These are phyloP conservation scores for Archocentrus centrarchus DNA, from an alignment of 2,113 vertebrate genomes.

Conservation along the genomic window DNA sequence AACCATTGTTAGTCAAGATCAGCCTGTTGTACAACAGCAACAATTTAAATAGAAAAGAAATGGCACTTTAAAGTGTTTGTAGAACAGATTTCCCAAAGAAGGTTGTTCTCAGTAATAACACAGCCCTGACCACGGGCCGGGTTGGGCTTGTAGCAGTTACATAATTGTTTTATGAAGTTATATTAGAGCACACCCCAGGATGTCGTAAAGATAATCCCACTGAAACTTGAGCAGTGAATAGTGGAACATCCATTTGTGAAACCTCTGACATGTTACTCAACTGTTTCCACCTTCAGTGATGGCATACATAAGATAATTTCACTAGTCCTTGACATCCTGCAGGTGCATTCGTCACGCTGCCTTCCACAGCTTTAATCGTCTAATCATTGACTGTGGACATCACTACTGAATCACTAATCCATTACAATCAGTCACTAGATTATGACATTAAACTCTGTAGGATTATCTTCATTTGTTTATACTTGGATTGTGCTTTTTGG, in stretches of 20 bases:
- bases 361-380: neutral
- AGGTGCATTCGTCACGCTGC: neutral
- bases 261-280: slow-evolving; percentile 4
- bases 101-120: neutral
- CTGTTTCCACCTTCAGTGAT: slow-evolving; percentile 12
- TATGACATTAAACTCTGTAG: neutral
- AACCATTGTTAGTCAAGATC: neutral
- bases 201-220: slow-evolving; percentile 80
- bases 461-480: neutral
- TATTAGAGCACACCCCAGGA: slow-evolving; percentile 51
- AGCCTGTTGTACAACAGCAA: neutral
- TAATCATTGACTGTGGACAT: slow-evolving; percentile 17
- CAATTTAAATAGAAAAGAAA: neutral
- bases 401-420: neutral
- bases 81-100: neutral
- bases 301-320: neutral
- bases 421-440: neutral
- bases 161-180: slow-evolving; percentile 74
- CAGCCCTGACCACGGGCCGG: slow-evolving; percentile 23
- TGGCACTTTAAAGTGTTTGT: neutral
- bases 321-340: neutral
- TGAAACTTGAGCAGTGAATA: slow-evolving; percentile 58
- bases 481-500: neutral
- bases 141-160: slow-evolving; percentile 55
- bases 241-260: slow-evolving; percentile 50